A percentile compares a stretch with the other conserved stretches of the same genome.
These are phyloP conservation scores for Tupiocoris notatus DNA, from an alignment of 2,888 invertebrate species.

Conservation along the genomic window DNA sequence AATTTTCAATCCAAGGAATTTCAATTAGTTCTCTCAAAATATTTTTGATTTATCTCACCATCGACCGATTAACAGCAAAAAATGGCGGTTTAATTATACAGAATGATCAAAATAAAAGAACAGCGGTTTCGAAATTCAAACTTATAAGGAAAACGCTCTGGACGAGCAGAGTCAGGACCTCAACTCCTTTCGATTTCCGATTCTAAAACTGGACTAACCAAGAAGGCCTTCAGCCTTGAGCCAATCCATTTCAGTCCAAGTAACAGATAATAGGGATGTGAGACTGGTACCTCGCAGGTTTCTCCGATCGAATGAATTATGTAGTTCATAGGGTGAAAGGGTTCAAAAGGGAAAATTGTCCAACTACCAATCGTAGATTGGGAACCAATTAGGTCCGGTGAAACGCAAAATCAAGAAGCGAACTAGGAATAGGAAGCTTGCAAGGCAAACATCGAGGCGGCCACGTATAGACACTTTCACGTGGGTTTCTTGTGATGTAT, in stretches of 20 bases:
- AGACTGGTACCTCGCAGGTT: conserved; percentile 1
- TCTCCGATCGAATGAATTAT: conserved; percentile 27
- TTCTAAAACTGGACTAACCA: background rate
- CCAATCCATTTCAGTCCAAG: conserved; percentile 5
- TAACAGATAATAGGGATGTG: background rate
- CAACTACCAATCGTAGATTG: background rate
- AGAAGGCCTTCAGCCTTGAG: too few relatives aligned
- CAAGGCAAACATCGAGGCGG: background rate
- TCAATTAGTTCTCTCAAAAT: too few relatives aligned
- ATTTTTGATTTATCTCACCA: too few relatives aligned
- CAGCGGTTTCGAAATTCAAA: too few relatives aligned
- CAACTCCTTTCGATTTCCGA: background rate
- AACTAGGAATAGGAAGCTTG: background rate
- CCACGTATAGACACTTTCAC: background rate
- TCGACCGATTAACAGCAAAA: too few relatives aligned
- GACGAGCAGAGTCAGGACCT: too few relatives aligned
- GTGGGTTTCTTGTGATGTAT: background rate
- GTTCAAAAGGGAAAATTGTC: conserved; percentile 5
- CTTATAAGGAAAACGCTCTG: too few relatives aligned
- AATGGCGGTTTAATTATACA: too few relatives aligned
- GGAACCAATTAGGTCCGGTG: conserved; percentile 10
- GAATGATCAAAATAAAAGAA: too few relatives aligned
- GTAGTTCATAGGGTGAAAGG: conserved; percentile 23
- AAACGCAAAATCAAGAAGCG: conserved; percentile 8
- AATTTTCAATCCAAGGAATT: too few relatives aligned